Evolutionary conservation across 2,797 vertebrate genomes (phyloP).

Genomic region (Cossypha niveicapilla): DNA sequence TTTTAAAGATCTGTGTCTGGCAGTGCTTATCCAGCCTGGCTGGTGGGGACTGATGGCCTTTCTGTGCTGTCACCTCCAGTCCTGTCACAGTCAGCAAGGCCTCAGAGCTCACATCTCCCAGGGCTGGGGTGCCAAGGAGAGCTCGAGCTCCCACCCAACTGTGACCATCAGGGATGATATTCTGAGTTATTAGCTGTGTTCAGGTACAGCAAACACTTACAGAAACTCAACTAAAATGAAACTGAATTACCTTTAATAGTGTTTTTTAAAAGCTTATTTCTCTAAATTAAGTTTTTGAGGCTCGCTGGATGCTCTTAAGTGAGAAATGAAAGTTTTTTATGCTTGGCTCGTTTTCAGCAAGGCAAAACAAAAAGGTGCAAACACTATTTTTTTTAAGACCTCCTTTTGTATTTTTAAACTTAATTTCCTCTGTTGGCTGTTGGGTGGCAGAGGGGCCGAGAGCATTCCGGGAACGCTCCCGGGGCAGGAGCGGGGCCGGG

Average conservation of each 20-base stretch:
- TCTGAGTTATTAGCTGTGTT: neutral
- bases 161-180: neutral
- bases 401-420: neutral
- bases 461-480: neutral
- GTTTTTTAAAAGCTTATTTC: neutral
- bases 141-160: fast-evolving
- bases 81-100: neutral
- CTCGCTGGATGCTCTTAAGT: neutral
- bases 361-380: neutral
- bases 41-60: neutral
- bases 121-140: neutral
- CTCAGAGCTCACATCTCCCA: fast-evolving
- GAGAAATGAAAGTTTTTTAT: too few relatives aligned
- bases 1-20: neutral
- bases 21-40: neutral
- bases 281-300: neutral
- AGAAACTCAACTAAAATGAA: neutral
- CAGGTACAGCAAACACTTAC: fast-evolving
- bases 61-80: neutral
- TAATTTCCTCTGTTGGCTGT: neutral
- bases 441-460: too few relatives aligned
- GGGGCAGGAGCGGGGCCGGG: too few relatives aligned
- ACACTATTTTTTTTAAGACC: fast-evolving
- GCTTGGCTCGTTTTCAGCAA: neutral
- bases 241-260: neutral